These are phyloP conservation scores for Gavialis gangeticus DNA, from an alignment of 2,113 vertebrate genomes.

Conservation along the genomic window DNA sequence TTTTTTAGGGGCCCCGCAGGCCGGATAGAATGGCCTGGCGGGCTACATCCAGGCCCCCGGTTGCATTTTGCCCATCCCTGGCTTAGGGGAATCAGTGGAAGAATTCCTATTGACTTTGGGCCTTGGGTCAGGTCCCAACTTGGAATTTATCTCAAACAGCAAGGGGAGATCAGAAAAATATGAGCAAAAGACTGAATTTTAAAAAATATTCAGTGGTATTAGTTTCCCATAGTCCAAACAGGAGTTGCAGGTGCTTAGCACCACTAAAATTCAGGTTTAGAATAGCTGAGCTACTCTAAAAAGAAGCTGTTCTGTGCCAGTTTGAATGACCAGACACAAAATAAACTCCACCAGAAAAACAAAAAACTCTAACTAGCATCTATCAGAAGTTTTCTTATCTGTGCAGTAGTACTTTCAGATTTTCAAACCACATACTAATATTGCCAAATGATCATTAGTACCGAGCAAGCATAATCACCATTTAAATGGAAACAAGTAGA, in stretches of 20 bases:
- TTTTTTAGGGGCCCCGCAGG: too few species aligned
- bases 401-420: constrained; percentile 26
- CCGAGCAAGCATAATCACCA: constrained; percentile 24
- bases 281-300: neutral
- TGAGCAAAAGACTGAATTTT: neutral
- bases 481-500: constrained; percentile 49
- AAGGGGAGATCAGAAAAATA: accelerated
- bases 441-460: constrained; percentile 23
- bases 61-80: too few species aligned
- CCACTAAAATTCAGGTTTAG: neutral
- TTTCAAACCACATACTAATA: constrained; percentile 31
- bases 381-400: constrained; percentile 21
- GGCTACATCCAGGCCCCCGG: too few species aligned
- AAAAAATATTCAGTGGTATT: neutral
- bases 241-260: accelerated
- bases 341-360: neutral
- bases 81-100: neutral
- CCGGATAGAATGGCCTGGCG: too few species aligned
- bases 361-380: neutral
- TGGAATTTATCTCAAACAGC: neutral
- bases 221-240: neutral
- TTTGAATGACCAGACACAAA: neutral
- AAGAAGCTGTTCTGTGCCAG: neutral
- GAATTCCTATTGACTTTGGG: neutral
- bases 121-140: accelerated